These are phyloP conservation scores for Diloba caeruleocephala DNA, from an alignment of 2,888 invertebrate species.

Conservation along the genomic window DNA sequence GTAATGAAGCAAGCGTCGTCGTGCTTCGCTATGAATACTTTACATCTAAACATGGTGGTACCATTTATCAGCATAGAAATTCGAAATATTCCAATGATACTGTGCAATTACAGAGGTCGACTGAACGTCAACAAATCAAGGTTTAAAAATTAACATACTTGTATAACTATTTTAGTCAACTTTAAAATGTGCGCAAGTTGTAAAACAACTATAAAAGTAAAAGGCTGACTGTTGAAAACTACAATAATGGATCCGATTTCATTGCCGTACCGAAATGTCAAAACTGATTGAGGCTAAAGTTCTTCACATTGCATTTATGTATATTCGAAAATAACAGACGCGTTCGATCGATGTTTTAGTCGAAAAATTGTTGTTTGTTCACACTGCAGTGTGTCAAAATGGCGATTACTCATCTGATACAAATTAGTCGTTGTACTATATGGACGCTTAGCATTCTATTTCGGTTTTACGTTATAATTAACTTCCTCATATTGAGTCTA, in stretches of 20 bases:
- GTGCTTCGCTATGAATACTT: slow-evolving; percentile 68
- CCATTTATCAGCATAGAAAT: slow-evolving; percentile 70
- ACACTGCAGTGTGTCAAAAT: too few species aligned
- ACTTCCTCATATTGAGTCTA: too few species aligned
- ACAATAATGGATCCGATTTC: background rate
- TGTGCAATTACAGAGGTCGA: slow-evolving; percentile 11
- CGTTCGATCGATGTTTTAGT: background rate
- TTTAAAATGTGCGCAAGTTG: background rate
- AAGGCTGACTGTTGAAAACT: background rate
- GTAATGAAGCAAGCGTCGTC: slow-evolving; percentile 58
- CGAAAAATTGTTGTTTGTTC: background rate
- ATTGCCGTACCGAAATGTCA: background rate
- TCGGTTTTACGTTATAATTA: too few species aligned
- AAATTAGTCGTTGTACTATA: too few species aligned
- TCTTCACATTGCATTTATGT: background rate
- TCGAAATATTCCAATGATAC: slow-evolving; percentile 57
- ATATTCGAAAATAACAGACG: background rate
- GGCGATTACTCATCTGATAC: too few species aligned
- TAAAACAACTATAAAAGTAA: background rate
- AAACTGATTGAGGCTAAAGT: background rate
- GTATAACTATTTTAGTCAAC: too few species aligned
- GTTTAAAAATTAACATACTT: slow-evolving; percentile 1
- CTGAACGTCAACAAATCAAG: slow-evolving; percentile 14
- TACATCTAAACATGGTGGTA: slow-evolving; percentile 64
- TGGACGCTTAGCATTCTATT: too few species aligned